Base-by-base conservation (phyloP, 1,140 invertebrate species). In the Centruroides sculpturatus region DNA sequence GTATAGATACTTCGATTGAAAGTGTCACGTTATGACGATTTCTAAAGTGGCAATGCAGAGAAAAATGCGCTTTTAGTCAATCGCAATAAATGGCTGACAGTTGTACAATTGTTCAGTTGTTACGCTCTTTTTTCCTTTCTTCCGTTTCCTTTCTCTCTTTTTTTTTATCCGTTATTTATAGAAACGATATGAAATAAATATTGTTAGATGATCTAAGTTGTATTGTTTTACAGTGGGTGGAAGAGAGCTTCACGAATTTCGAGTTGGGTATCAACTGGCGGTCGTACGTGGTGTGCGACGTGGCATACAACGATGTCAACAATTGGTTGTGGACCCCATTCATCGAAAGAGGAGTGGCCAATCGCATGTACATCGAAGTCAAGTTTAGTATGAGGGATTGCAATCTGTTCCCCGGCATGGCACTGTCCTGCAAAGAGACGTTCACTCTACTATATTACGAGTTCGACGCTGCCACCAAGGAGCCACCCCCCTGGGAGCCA, bases 271-370 rank as follows among this genome's bases (percentile, higher is more conserved):
- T 96, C 71, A 95, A 96, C 73, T 93, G 93, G 88, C 80, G 93
- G 66, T 93, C 92, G 54, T 98, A 97, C 74, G 92, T 97, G 10
- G 94, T 96, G 0, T 99, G 95, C 74, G 92, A 97, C 75, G 92
- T 98, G 34, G 90, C 89, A 5, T 92, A 94, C 72, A 83, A 89
- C 70, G 90, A 92, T 73, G 92, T 97, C 55, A 96, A 98, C 79
- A 99, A 99, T 78, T 99, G 95, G 95, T 80, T 99, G 51, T 93
- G 94, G 85, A 94, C 93, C 52, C 95, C 95, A 54, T 96, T 91
- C 76, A 90, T 98, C 65, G 88, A 93, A 69, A 81, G 92, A 62
- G 84, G 87, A 11, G 85, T 89, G 63, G 94, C 94, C 11, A 94
- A 96, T 73, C 81, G 94, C 55, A 87, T 98, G 71, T 95, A 94